Percentiles rank a stretch among this genome's conserved stretches.
Conservation (phyloP, 1,140 invertebrate species). For the Hylaeus anthracinus region DNA sequence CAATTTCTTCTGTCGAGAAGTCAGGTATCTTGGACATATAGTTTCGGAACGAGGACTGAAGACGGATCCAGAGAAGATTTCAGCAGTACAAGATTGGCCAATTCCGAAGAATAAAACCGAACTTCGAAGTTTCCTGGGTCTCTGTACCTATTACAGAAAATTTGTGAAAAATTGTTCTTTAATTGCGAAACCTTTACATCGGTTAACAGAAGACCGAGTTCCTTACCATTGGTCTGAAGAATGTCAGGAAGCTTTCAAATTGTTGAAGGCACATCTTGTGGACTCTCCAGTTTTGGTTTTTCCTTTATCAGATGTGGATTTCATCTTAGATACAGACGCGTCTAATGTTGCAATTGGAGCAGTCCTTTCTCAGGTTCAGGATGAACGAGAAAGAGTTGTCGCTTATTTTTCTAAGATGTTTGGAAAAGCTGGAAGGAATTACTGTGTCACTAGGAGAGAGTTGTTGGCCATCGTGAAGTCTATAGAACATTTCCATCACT, state of each 20-base stretch:
- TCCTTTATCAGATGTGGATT: background rate
- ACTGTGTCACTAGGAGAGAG: background rate
- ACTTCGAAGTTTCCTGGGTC: conserved; percentile 7
- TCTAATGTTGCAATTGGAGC: background rate
- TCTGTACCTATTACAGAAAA: conserved; percentile 12
- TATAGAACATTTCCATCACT: conserved; percentile 9
- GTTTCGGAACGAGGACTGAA: conserved; percentile 9
- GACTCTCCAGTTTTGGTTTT: background rate
- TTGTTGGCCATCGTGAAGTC: background rate
- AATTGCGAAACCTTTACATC: background rate
- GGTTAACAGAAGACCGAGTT: background rate
- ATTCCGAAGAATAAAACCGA: conserved; percentile 4
- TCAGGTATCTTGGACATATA: conserved; percentile 31
- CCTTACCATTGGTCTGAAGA: background rate
- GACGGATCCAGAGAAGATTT: conserved; percentile 31
- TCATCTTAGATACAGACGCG: background rate
- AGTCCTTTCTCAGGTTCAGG: background rate
- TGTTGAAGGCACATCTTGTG: background rate
- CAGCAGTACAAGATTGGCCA: background rate
- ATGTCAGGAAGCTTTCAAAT: background rate
- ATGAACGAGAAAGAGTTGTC: background rate
- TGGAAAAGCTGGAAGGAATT: background rate
- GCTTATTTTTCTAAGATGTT: background rate
- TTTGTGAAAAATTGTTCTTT: background rate
- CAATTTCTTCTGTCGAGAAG: conserved; percentile 22